These are phyloP conservation scores for Drosophila santomea DNA, from an alignment of 1,140 invertebrate species.

Conservation along the genomic window DNA sequence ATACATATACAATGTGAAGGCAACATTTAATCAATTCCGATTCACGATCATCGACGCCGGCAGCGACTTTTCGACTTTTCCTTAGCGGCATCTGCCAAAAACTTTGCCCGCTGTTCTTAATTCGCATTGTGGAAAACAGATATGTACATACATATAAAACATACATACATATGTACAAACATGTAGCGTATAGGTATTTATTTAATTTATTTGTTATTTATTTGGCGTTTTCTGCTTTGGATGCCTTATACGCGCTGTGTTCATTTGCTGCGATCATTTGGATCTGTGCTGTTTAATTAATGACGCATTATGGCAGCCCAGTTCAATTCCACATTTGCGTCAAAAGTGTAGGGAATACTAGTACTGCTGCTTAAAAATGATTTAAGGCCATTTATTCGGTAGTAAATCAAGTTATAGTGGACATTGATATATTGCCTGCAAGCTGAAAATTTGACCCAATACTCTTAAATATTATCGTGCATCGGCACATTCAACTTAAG, in stretches of 20 bases:
- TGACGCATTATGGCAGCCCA: slow-evolving; percentile 65
- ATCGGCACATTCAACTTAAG: no score
- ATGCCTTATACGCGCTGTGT: slow-evolving; percentile 39
- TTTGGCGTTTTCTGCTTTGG: slow-evolving; percentile 60
- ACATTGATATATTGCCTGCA: slow-evolving; percentile 24
- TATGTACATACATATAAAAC: neutral
- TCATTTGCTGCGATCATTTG: slow-evolving; percentile 30
- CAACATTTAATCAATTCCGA: slow-evolving; percentile 76
- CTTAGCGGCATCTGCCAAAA: slow-evolving; percentile 62
- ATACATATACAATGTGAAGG: slow-evolving; percentile 58
- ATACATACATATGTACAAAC: slow-evolving; percentile 1
- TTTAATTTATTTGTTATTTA: slow-evolving; percentile 82
- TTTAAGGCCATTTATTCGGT: slow-evolving; percentile 7
- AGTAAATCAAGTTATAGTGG: slow-evolving; percentile 4
- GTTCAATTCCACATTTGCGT: slow-evolving; percentile 59
- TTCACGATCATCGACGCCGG: slow-evolving; percentile 50
- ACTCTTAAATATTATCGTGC: neutral
- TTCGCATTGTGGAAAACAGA: slow-evolving; percentile 6
- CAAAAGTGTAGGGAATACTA: slow-evolving; percentile 48
- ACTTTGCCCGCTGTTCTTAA: slow-evolving; percentile 38
- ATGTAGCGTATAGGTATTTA: slow-evolving; percentile 53
- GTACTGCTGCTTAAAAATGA: slow-evolving; percentile 38
- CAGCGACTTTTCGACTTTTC: slow-evolving; percentile 70
- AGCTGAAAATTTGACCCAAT: neutral
- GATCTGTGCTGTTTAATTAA: slow-evolving; percentile 66